Base-by-base conservation (phyloP, 2,113 vertebrate species). In the Zosterops hypoxanthus region DNA sequence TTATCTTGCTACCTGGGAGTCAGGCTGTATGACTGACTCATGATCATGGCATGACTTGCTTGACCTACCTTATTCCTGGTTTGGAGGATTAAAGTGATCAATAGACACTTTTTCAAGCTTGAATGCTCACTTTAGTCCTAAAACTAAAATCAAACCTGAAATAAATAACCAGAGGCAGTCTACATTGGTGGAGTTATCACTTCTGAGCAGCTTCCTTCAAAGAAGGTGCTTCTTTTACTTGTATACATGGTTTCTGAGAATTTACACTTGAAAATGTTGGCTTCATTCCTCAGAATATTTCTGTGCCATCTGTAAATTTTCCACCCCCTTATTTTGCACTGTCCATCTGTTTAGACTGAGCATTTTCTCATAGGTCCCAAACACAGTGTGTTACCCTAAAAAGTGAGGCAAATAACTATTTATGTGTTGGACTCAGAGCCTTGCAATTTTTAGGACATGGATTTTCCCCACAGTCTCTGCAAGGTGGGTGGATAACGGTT, bases 41-140 rank as follows among this genome's bases (percentile, higher is more conserved):
- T 33, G 47, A n/a, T 73, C 29, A 60, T 64, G 17, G 34, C 29
- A 33, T 60, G 65, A 68, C 41, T 86, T 92, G 14, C 31, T 84
- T 75, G 52, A 63, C 46, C 42, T 78, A 59, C 33, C 47, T 82
- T 55, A 36, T 21, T 86, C 25, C 39, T 73, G 5, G 20, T 42
- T 49, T 77, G 52, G 31, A 91, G 44, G 29, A 47, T 61, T 77
- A 46, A 36, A 89, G 9, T 34, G 76, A 83, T 47, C 55, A 90
- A 46, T 44, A 89, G 44, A 57, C 0, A 59, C 11, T 68, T 84
- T 91, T 91, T 91, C 52, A 82, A 75, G n/a, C 11, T 59, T 87
- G 81, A 89, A 84, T 89, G 87, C 39, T 95, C 93, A 75, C 29
- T 94, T 95, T 83, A 66, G 22, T 66, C 46, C 56, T 69, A 36